Base-by-base conservation (phyloP, 2,797 vertebrate genomes). In the Xenops minutus region DNA sequence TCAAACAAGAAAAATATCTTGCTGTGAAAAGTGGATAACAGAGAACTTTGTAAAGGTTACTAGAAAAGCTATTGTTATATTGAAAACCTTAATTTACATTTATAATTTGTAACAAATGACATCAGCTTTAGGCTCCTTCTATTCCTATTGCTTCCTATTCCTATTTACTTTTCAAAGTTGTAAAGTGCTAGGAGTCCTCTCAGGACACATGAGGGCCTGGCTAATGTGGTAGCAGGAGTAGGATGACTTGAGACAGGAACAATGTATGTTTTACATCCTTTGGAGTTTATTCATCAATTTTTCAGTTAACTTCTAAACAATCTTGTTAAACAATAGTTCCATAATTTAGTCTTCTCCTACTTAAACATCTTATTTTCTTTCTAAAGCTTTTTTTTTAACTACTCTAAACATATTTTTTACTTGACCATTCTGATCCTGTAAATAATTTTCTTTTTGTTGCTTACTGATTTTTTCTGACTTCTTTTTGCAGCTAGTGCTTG, bases 171-270 rank as follows among this genome's bases (percentile, higher is more conserved):
- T 82, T 77, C 29, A 36, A 83, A 67, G 7, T 37, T 37, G 11
- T 8, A 79, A 66, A 9, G 17, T 54, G 16, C 36, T 34, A 58
- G 44, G 27, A 61, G 3, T 79, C 7, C 2, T 54, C 29, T 44
- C 11, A 66, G n/a, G 11, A 58, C 10, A 61, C 23, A 0, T 44
- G 4, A 5, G 3, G 6, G 4, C 6, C 19, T 67, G 10, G 3
- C 0, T 18, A 89, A 77, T 49, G 8, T 63, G 14, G 6, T 23
- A 34, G 32, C 34, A 49, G 24, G 20, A 62, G 2, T 75, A 67
- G 75, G 23, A n/a, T 52, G 0, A n/a, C 43, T 8, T 59, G 46
- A 79, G 44, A 22, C 8, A 71, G 19, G 6, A 67, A 21, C n/a
- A 32, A 67, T 12, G 1, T 18, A 24, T 5, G 3, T 2, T 66